Evolutionary conservation across 2,888 invertebrate species (phyloP).

Genomic region (Euplexia lucipara): DNA sequence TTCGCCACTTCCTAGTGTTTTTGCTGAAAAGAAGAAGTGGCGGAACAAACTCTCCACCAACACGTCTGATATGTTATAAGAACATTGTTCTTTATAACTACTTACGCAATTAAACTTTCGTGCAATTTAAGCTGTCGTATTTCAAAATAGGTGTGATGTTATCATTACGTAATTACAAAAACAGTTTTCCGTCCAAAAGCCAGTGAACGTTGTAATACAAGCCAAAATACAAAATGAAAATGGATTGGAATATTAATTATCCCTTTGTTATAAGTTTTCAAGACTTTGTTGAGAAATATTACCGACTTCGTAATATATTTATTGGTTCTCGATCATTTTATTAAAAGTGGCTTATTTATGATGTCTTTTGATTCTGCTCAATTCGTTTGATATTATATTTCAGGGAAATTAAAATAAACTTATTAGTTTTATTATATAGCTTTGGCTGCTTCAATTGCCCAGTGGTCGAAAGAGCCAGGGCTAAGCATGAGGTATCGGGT

Average conservation of each 20-base stretch:
- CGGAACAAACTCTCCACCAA: no score
- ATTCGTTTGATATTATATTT: background rate
- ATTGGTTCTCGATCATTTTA: conserved; percentile 32
- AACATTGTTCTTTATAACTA: no score
- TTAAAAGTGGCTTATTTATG: conserved; percentile 15
- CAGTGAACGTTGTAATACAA: background rate
- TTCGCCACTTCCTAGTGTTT: no score
- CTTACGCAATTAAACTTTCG: no score
- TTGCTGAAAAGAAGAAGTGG: no score
- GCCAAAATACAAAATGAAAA: conserved; percentile 31
- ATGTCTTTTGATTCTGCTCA: background rate
- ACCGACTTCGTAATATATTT: conserved; percentile 17
- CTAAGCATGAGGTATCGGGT: no score
- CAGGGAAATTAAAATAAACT: background rate
- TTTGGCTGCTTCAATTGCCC: no score
- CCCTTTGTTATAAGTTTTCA: conserved; percentile 18
- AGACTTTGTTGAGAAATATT: conserved; percentile 31
- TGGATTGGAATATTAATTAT: conserved; percentile 29
- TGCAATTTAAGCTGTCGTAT: no score
- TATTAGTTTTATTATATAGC: no score
- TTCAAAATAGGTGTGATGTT: background rate
- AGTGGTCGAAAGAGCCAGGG: no score
- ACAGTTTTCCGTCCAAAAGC: conserved; percentile 1
- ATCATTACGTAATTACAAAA: background rate
- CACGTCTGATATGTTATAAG: no score